phyloP scores from a whole-genome alignment of 1,140 invertebrate species.

The Chymomyza costata region DNA sequence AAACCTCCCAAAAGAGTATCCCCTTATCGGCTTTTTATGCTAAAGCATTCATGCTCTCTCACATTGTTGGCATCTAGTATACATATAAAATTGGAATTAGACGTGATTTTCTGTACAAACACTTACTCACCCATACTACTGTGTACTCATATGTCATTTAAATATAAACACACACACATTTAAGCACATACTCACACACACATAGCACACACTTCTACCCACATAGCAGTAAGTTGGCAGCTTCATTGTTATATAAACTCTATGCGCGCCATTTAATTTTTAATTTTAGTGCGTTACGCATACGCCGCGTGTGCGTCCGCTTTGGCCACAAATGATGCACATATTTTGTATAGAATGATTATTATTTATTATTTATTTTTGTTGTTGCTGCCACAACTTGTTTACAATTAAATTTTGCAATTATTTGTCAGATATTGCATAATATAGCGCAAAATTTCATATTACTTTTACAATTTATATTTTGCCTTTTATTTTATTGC shows the following conservation, averaged over 20 bases:
- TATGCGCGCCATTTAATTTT: conserved; percentile 6
- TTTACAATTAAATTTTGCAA: conserved; percentile 46
- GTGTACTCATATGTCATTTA: too few relatives aligned
- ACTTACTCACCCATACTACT: conserved; percentile 8
- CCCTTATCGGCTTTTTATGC: too few relatives aligned
- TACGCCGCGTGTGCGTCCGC: conserved; percentile 27
- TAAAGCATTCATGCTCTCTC: too few relatives aligned
- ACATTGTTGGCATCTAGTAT: too few relatives aligned
- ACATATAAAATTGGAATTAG: conserved; percentile 33
- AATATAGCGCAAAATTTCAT: conserved; percentile 31
- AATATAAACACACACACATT: too few relatives aligned
- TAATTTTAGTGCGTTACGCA: conserved; percentile 28
- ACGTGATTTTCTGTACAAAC: conserved; percentile 31
- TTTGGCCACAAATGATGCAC: too few relatives aligned
- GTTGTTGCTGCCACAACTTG: background rate
- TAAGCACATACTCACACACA: conserved; percentile 18
- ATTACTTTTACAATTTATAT: conserved; percentile 31
- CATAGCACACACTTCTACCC: conserved; percentile 9
- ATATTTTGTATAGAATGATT: too few relatives aligned
- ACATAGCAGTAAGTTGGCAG: background rate
- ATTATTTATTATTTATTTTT: background rate
- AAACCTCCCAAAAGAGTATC: too few relatives aligned
- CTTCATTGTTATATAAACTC: background rate
- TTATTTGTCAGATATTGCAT: conserved; percentile 45
- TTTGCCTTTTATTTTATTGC: too few relatives aligned